Percentiles rank a stretch among this genome's conserved stretches.
phyloP scores from a whole-genome alignment of 2,888 invertebrate species.

The Melolontha melolontha region DNA sequence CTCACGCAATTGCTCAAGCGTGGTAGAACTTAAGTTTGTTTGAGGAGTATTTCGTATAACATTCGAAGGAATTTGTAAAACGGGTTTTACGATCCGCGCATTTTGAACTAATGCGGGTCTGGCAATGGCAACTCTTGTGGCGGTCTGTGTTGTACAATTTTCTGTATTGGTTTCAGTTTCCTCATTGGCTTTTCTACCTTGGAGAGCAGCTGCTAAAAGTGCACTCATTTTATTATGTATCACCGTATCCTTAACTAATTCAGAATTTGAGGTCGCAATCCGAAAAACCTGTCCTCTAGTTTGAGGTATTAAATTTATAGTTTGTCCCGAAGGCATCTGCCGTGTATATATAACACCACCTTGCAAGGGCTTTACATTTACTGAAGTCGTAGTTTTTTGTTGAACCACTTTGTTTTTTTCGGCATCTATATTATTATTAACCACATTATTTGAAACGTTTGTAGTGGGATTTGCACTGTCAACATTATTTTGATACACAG shows the following conservation, averaged over 20 bases:
- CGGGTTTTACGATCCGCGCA: constrained; percentile 69
- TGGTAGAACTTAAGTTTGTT: constrained; percentile 79
- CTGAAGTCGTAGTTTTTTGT: constrained; percentile 66
- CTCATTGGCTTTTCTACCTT: constrained; percentile 59
- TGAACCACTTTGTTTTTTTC: constrained; percentile 43
- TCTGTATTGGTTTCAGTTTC: constrained; percentile 61
- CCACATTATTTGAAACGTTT: constrained; percentile 54
- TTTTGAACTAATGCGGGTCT: constrained; percentile 70
- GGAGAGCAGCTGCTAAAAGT: constrained; percentile 65
- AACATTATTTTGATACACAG: constrained; percentile 68
- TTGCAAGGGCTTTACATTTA: constrained; percentile 73
- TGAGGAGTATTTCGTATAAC: constrained; percentile 72
- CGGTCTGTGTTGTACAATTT: constrained; percentile 67
- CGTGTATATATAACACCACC: constrained; percentile 80
- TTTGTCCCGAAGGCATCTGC: constrained; percentile 76
- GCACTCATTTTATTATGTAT: constrained; percentile 67
- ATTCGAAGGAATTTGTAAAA: constrained; percentile 73
- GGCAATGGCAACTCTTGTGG: constrained; percentile 52
- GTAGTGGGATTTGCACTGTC: constrained; percentile 47
- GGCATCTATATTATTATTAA: constrained; percentile 43
- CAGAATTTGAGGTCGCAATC: constrained; percentile 63
- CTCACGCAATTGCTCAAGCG: constrained; percentile 81
- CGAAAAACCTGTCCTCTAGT: constrained; percentile 64
- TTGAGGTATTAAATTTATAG: constrained; percentile 70
- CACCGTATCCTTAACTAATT: constrained; percentile 64